phyloP scores from a whole-genome alignment of 2,113 vertebrate species.

The Lagopus leucura region DNA sequence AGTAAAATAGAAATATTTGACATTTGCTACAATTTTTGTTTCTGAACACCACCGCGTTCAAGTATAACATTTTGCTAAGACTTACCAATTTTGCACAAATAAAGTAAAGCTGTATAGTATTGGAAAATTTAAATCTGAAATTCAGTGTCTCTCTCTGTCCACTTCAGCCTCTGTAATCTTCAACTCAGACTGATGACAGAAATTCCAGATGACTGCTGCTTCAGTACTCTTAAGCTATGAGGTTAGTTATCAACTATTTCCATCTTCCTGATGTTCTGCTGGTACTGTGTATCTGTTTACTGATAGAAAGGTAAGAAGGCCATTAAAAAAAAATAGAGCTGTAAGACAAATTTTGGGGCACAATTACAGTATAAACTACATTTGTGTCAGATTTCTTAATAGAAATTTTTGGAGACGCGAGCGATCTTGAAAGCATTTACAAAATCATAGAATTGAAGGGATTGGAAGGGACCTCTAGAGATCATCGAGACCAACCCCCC shows the following conservation, averaged over 20 bases:
- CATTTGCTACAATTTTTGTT: not conserved
- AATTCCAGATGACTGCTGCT: not conserved
- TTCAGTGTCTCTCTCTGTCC: not conserved
- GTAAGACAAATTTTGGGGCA: not conserved
- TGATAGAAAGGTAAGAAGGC: not conserved
- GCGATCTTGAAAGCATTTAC: not conserved
- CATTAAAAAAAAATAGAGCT: not conserved
- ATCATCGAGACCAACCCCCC: no score
- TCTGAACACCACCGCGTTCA: not conserved
- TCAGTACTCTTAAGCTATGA: not conserved
- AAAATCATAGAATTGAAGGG: no score
- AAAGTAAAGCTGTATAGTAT: not conserved
- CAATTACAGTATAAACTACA: not conserved
- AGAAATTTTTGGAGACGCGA: not conserved
- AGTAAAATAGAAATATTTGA: not conserved
- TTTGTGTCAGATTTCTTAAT: not conserved
- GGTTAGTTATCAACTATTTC: not conserved
- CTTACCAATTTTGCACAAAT: accelerated
- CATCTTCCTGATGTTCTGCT: not conserved
- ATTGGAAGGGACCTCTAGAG: no score
- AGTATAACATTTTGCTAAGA: not conserved
- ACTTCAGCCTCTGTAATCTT: not conserved
- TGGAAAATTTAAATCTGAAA: not conserved
- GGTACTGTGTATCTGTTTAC: not conserved
- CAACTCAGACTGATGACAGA: not conserved